These are phyloP conservation scores for Gymnothorax javanicus DNA, from an alignment of 2,797 vertebrate genomes.

Conservation along the genomic window DNA sequence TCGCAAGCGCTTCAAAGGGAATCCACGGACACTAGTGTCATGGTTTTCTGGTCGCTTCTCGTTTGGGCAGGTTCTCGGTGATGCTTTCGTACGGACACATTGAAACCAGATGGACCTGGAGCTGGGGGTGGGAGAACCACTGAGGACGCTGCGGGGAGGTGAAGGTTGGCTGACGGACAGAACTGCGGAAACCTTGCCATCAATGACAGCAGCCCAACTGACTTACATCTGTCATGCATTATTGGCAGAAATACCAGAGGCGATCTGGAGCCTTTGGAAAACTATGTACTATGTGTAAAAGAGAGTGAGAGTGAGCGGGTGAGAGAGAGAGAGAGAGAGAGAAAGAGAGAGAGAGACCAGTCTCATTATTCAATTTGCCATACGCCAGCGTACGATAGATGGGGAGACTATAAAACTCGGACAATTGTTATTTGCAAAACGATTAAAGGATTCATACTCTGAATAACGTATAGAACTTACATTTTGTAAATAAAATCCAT, in stretches of 20 bases:
- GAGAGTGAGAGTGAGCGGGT: constrained; percentile 42
- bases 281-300: constrained; percentile 49
- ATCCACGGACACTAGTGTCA: neutral
- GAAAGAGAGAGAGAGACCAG: constrained; percentile 22
- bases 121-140: neutral
- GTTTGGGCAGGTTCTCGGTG: constrained; percentile 28
- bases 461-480: neutral
- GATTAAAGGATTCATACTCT: neutral
- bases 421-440: neutral
- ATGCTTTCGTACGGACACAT: constrained; percentile 66
- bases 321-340: too few relatives aligned
- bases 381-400: too few relatives aligned
- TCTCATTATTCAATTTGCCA: constrained; percentile 38
- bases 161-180: neutral
- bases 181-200: constrained; percentile 41
- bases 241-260: constrained; percentile 70
- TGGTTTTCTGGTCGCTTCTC: constrained; percentile 29
- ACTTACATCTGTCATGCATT: constrained; percentile 80
- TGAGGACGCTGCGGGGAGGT: neutral
- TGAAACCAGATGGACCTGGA: constrained; percentile 65
- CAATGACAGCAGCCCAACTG: constrained; percentile 53
- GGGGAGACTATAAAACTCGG: neutral
- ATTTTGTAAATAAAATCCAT: neutral
- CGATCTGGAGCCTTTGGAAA: constrained; percentile 70
- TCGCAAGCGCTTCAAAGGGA: neutral